Conservation (phyloP, 2,113 vertebrate genomes). For the Casuarius casuarius region DNA sequence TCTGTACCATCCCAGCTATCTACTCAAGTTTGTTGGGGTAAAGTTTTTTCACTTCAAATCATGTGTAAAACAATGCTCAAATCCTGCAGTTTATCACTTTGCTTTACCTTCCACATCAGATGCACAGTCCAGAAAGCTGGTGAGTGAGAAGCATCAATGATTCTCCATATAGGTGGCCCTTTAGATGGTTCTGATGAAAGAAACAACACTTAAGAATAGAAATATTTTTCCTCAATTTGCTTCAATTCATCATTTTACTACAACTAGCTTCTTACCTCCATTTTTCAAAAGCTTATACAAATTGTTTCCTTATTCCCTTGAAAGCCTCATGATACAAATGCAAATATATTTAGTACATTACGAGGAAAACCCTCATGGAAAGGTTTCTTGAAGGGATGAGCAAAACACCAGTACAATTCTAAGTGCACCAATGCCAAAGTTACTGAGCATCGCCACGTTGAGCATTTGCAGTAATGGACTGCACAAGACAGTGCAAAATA, state of each 20-base stretch:
- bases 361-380: neutral
- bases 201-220: neutral
- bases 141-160: constrained; percentile 30
- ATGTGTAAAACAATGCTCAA: neutral
- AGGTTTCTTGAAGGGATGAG: neutral
- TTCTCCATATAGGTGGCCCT: constrained; percentile 86
- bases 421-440: neutral
- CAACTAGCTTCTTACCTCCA: neutral
- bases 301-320: neutral
- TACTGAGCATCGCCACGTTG: neutral
- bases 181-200: constrained; percentile 80
- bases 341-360: neutral
- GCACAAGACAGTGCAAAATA: neutral
- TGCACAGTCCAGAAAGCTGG: constrained; percentile 58
- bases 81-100: neutral
- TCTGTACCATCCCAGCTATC: neutral
- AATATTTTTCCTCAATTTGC: neutral
- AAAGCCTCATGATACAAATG: neutral
- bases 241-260: neutral
- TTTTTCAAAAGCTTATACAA: neutral
- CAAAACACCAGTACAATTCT: neutral
- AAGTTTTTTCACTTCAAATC: neutral
- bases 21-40: neutral
- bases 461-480: neutral
- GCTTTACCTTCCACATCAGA: constrained; percentile 89